Evolutionary conservation across 2,888 invertebrate species (phyloP), one percentile per base, ranked within the genome.

Genomic region (Choristoneura rosaceana): DNA sequence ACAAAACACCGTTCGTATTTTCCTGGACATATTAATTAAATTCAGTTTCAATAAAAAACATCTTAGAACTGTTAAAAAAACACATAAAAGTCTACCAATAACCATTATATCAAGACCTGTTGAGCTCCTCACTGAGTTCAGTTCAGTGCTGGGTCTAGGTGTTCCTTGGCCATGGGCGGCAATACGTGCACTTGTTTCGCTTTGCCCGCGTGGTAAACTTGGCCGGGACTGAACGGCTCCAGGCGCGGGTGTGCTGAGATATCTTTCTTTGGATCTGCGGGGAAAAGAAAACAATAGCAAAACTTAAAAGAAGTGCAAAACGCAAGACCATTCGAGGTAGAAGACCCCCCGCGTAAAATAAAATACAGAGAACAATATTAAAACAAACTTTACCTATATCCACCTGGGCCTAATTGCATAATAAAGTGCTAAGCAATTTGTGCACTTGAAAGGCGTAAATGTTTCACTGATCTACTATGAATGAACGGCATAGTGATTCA

Each of bases 131-230:
- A 12, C 7, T 34, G 71, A 64, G 69, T 76, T 81, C 74, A 84
- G 66, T 76, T 81, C 74, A 84, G 84, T 43, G 79, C 68, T n/a
- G 82, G 75, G 3, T 92, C 92, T 0, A 88, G 75, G 66, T 90
- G 86, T 67, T 93, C 93, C 61, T 92, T 92, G 2, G 90, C 84
- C 45, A 86, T 82, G 0, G 94, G 94, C 2, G 96, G 95, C 70
- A 98, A 95, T 34, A 99, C 98, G 84, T 99, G 98, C 43, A 99
- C 97, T 90, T 99, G 99, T 85, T 96, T 96, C 71, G 98, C 98
- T 90, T 98, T 98, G 78, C 98, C 98, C 76, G 96, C 96, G 89
- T 99, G 98, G 92, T 98, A 99, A 25, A 99, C 97, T 90, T 99
- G 98, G 0, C 98, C 98, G 0, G 97, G 96, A 84, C 97, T 96